Evolutionary conservation across 2,888 invertebrate species (phyloP), one percentile per base, ranked within the genome.

Genomic region (Aspidiotus rigidus): DNA sequence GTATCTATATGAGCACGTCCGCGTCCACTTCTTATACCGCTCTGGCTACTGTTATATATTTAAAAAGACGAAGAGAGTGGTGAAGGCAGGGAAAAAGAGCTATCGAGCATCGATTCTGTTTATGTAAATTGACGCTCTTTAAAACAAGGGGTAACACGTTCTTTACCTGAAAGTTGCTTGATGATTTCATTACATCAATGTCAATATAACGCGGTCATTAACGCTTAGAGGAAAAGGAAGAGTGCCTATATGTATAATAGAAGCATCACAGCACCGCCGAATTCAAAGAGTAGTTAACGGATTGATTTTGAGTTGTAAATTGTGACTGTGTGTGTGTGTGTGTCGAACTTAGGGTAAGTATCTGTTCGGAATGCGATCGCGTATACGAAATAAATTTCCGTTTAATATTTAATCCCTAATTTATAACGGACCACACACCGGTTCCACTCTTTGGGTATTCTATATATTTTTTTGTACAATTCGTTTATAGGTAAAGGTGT

Each of bases 141-240:
- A 28, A 28, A 28, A 28, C 28, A 57, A 55, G 9, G 9, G 16
- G 64, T 64, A 64, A 64, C 64, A 64, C 56, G 64, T 64, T 64
- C 44, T 57, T 10, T 17, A 16, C 42, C 55, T 64, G 57, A 56
- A 56, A 64, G 64, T 64, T 64, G 64, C 57, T 64, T 64, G 64
- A 64, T 56, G 64, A 64, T 64, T 64, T 64, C 64, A 64, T 64
- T 64, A 64, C 64, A 64, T 64, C 64, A 64, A 64, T 56, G 64
- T 64, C 64, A 64, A 64, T 64, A 64, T 28, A 28, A 28, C 62
- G 13, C 42, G 62, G 62, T 62, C 62, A 62, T 62, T 62, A 62
- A 53, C 62, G 62, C 53, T 53, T 28, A 28, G 28, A 28, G 28
- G 28, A 28, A 28, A 28, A 28, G 28, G 28, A 28, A 28, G 28